Base-by-base conservation (phyloP, 2,888 invertebrate genomes). In the Entomobrya multifasciata region DNA sequence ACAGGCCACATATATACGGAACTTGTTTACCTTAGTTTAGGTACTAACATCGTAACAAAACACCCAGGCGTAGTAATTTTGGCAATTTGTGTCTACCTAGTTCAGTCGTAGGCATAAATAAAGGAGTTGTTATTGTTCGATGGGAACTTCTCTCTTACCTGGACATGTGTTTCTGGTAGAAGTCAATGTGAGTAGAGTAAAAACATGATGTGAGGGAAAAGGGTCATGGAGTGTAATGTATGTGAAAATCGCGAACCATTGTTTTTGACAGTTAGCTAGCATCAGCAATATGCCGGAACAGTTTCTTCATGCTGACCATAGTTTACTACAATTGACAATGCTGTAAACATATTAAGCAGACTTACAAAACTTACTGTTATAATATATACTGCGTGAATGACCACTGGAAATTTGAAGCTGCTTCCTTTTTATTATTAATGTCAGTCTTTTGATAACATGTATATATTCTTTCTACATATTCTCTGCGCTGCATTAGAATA, bases 71-170 rank as follows among this genome's bases (percentile, higher is more conserved):
- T 17, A 22, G 67, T 70, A 67, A 67, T 67, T 70, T 70, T 15
- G 27, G n/a, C 44, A 47, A 70, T 70, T 70, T 70, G 49, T 25
- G n/a, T 49, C 27, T n/a, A 49, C 70, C 27, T 49, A 27, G 2
- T 22, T 20, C 13, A 22, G 67, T 17, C 67, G 44, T 70, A 25
- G 17, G 17, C 17, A 17, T 65, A 47, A 47, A 70, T 70, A 70
- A 49, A 49, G 2, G 47, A 44, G n/a, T 1, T 27, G 27, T 22
- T 70, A 6, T 5, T 27, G 27, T 22, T 70, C 10, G 47, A 44
- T 44, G 44, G 22, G 36, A 76, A 76, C 17, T 17, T 41, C 36
- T 25, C 47, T 57, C 22, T 17, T 17, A 20, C 3, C 3, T 57
- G 10, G 15, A 57, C 57, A 10, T 49, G 13, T 11, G n/a, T 49